phyloP scores from a whole-genome alignment of 2,113 vertebrate species.

The Alces alces region DNA sequence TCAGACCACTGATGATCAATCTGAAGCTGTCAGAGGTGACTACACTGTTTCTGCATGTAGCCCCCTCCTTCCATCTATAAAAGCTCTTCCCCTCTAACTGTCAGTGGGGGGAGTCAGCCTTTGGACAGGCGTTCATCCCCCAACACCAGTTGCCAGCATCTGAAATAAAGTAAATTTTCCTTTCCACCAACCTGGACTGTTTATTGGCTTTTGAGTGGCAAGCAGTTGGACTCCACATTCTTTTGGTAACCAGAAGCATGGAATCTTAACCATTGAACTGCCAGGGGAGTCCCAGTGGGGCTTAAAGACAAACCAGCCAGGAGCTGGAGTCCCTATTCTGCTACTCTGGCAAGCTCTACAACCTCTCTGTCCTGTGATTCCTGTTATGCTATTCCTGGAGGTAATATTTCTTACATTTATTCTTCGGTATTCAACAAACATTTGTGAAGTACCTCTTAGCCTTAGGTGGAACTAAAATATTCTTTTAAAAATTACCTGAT shows the following conservation, averaged over 20 bases:
- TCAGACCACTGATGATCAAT: neutral
- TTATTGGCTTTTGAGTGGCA: neutral
- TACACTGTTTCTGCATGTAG: neutral
- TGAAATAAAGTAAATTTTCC: neutral
- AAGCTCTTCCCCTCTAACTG: neutral
- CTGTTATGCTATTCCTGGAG: neutral
- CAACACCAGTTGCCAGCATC: neutral
- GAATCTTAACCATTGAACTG: neutral
- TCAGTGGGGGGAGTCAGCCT: neutral
- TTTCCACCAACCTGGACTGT: neutral
- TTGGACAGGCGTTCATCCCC: neutral
- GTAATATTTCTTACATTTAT: constrained; percentile 36
- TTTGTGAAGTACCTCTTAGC: constrained; percentile 38
- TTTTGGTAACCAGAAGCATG: neutral
- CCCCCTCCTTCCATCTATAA: neutral
- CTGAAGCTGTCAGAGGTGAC: neutral
- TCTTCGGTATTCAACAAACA: constrained; percentile 24
- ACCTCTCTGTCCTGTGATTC: neutral
- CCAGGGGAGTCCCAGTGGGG: neutral
- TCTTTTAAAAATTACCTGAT: constrained; percentile 43
- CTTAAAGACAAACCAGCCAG: neutral
- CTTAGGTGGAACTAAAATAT: constrained; percentile 33
- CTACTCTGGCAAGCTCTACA: neutral
- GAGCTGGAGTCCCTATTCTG: neutral
- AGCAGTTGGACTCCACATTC: neutral